Base-by-base conservation (phyloP, 2,888 invertebrate genomes). In the Ypsolopha sequella region DNA sequence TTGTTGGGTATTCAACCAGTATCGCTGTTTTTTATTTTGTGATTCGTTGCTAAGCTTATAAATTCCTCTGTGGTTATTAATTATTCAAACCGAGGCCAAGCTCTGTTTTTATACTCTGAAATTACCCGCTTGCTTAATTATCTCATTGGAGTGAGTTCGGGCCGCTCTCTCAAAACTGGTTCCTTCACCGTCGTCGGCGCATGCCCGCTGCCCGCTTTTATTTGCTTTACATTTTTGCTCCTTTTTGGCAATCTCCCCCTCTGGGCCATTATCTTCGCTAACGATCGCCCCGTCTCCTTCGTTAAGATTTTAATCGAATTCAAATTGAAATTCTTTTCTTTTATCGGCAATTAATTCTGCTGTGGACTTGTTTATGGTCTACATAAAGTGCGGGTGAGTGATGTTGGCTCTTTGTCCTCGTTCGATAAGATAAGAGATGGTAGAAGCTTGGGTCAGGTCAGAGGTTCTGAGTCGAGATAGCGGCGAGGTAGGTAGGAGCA, bases 161-260 rank as follows among this genome's bases (percentile, higher is more conserved):
- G 65, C 66, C 70, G 67, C 63, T 61, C 63, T 67, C 60, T 55
- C 56, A 58, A 58, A 78, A 81, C 81, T 62, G 77, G 82, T 82
- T 79, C 67, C 65, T 55, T 63, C 65, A 60, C 67, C 61, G 65
- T 63, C 64, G 60, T 67, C 61, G 65, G 69, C 76, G 76, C 79
- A 73, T 67, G 77, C 73, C 67, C 71, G 73, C 66, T 76, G 77
- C 73, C 67, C 71, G 73, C 66, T 76, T 85, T 82, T 84, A 80
- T 86, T 86, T 85, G 80, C 73, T 84, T 82, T 84, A 76, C 72
- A 75, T 71, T 80, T 81, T 85, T 86, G 78, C 75, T 82, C 74
- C 69, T 80, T 76, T 86, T 85, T 80, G 78, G 80, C 81, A 79
- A 82, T 79, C 76, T 73, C 65, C 60, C 52, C 51, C 44, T 24